Evolutionary conservation across 2,797 vertebrate genomes (phyloP).

Genomic region (Saxicola maurus): DNA sequence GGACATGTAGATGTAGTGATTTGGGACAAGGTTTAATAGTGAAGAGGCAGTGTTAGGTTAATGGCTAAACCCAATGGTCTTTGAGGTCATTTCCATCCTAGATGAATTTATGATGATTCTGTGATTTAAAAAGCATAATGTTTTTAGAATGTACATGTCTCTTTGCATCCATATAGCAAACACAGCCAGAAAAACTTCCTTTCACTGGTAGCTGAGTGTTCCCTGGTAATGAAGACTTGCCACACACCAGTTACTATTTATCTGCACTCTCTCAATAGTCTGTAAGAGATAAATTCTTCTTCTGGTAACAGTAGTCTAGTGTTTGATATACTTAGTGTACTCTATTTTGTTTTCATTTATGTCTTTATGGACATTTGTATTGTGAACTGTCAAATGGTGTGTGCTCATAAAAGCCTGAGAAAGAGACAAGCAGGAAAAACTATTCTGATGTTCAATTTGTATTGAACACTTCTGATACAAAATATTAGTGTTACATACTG

Average conservation of each 20-base stretch:
- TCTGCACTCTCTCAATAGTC: not conserved
- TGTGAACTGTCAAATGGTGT: not conserved
- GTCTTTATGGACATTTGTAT: not conserved
- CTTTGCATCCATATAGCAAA: not conserved
- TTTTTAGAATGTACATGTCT: fast-evolving
- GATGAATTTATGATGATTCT: not conserved
- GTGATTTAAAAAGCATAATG: not conserved
- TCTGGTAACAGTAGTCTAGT: not conserved
- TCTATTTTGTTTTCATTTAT: not conserved
- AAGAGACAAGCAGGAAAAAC: not conserved
- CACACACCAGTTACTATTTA: not conserved
- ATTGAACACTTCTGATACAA: not conserved
- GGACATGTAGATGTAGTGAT: not conserved
- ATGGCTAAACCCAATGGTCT: not conserved
- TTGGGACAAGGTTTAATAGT: not conserved
- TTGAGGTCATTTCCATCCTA: not conserved
- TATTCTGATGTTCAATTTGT: not conserved
- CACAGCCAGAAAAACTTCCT: not conserved
- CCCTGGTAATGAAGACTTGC: not conserved
- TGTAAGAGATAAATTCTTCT: not conserved
- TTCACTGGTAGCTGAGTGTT: not conserved
- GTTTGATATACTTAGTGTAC: not conserved
- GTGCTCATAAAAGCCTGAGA: not conserved
- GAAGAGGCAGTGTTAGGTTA: not conserved
- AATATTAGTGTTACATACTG: not conserved